A percentile compares a stretch with the other conserved stretches of the same genome.
phyloP scores from a whole-genome alignment of 2,797 vertebrate genomes.

The Coluber constrictor region DNA sequence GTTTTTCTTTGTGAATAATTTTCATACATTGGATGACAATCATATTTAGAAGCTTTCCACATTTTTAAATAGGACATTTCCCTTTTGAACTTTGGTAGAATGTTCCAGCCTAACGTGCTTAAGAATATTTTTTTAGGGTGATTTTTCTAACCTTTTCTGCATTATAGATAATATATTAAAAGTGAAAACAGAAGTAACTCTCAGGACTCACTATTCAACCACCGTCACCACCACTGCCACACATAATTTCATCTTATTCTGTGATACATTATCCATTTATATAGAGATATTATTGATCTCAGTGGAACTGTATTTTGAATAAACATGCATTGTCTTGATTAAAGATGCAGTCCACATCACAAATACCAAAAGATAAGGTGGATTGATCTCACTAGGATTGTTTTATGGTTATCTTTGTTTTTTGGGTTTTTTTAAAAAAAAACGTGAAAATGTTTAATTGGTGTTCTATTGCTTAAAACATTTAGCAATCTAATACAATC shows the following conservation, averaged over 20 bases:
- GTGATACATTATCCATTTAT: not conserved
- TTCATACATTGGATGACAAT: slow-evolving; percentile 87
- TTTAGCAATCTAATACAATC: not conserved
- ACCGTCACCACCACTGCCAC: not conserved
- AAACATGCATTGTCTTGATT: not conserved
- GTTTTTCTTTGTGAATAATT: slow-evolving; percentile 77
- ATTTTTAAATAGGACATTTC: slow-evolving; percentile 78
- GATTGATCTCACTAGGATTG: not conserved
- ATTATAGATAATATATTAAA: slow-evolving; percentile 6
- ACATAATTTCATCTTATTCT: not conserved
- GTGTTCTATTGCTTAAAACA: not conserved
- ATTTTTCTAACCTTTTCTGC: slow-evolving; percentile 25
- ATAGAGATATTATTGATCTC: not conserved
- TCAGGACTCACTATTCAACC: not conserved
- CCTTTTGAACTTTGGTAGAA: slow-evolving; percentile 72
- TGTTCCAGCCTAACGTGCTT: slow-evolving; percentile 24
- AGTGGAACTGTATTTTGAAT: not conserved
- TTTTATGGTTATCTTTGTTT: not conserved
- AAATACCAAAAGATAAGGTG: not conserved
- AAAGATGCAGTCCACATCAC: not conserved
- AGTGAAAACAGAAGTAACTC: not conserved
- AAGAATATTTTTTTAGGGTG: slow-evolving; percentile 17
- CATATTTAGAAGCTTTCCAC: slow-evolving; percentile 81
- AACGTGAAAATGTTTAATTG: not conserved
- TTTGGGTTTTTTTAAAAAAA: not conserved